Evolutionary conservation across 53 echinoderm and acorn worm genomes (phyloP), one percentile per base, ranked within the genome.

Genomic region (Patiria pectinifera): DNA sequence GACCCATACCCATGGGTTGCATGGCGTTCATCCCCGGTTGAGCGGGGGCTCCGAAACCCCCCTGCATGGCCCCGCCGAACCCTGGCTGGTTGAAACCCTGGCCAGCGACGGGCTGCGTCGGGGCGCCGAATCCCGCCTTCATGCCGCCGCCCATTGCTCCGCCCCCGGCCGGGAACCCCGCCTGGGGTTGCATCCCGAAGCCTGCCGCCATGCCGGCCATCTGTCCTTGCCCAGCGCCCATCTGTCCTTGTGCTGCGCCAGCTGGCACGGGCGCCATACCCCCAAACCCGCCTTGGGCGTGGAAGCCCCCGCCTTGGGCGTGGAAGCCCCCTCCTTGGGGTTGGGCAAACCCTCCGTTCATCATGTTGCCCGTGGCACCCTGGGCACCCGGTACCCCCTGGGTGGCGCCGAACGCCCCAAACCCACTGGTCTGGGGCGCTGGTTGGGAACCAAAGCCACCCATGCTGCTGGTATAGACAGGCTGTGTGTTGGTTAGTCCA

Each of bases 321-420:
- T 85, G 91, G 78, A 80, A 60, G 62, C 23, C 66, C 81, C 82
- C 74, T 10, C 53, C 60, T 77, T 92, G 81, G 78, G 83, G 47
- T 66, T 92, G 78, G 94, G 74, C 44, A 69, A 62, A 79, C 45
- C 94, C 69, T 72, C 92, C 76, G 49, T 87, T 92, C 89, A 80
- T 88, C 94, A 94, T 84, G 79, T 78, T 92, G 63, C 94, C 92
- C 66, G 77, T 35, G 70, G 92, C 79, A 69, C 86, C 94, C 71
- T 45, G 46, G 9, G 47, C 47, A 5, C 86, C 86, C 16, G 86
- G 71, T 48, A 86, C 74, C 24, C 69, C 81, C 22, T 61, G n/a
- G 69, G 16, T 13, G 62, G 62, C 46, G 15, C 35, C 59, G 48
- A 90, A 90, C 14, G 77, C 90, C 47, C 80, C 90, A 69, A 90